Conservation (phyloP, 92 coral and sea anemone species). For the Meandrina meandrites region DNA sequence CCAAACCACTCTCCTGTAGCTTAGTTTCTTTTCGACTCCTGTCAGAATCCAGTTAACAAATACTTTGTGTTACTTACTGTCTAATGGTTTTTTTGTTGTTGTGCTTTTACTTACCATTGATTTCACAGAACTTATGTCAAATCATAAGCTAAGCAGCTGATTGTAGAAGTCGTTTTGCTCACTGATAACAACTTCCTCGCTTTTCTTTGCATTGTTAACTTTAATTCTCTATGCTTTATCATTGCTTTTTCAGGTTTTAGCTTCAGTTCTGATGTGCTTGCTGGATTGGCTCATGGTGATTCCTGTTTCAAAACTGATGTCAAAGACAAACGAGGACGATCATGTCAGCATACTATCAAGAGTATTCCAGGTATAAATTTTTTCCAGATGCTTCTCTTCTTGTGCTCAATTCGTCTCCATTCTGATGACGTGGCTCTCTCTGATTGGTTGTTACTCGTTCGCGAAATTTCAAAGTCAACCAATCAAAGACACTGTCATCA, state of each 20-base stretch:
- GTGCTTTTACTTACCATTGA: too few species aligned
- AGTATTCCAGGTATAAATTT: not conserved
- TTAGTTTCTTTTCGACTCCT: too few species aligned
- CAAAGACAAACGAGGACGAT: constrained; percentile 77
- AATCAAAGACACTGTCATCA: not conserved
- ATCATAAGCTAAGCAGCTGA: not conserved
- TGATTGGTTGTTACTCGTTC: not conserved
- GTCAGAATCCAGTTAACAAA: too few species aligned
- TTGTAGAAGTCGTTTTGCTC: not conserved
- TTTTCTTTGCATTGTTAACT: not conserved
- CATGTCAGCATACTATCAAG: constrained; percentile 70
- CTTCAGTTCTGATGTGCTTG: constrained; percentile 79
- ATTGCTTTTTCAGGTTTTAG: constrained; percentile 63
- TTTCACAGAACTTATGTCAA: too few species aligned
- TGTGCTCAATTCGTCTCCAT: not conserved
- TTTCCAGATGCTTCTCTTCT: too few species aligned
- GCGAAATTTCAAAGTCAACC: not conserved
- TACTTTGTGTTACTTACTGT: too few species aligned
- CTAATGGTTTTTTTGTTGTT: too few species aligned
- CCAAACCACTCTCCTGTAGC: too few species aligned
- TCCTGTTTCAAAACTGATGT: constrained; percentile 72
- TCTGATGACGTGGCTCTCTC: not conserved
- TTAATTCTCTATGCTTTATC: not conserved
- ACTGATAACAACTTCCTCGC: not conserved
- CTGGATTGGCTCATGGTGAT: constrained; percentile 97